A percentile compares a stretch with the other conserved stretches of the same genome.
Conservation (phyloP, 2,888 invertebrate genomes). For the Pyrocoelia pectoralis region DNA sequence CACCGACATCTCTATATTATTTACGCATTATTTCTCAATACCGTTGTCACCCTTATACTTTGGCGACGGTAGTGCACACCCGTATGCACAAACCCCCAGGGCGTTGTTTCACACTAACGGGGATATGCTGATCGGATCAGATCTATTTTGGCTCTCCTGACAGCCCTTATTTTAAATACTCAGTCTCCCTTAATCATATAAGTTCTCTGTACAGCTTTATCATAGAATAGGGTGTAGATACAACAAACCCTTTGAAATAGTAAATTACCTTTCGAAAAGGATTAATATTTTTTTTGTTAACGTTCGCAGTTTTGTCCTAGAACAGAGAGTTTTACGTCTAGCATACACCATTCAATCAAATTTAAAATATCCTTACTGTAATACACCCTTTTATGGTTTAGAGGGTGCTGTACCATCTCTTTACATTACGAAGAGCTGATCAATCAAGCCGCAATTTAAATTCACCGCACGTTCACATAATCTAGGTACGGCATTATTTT, state of each 20-base stretch:
- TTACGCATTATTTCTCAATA: slow-evolving; percentile 41
- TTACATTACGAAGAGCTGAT: slow-evolving; percentile 45
- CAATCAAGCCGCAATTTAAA: slow-evolving; percentile 57
- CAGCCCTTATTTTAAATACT: slow-evolving; percentile 47
- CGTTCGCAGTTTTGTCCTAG: neutral
- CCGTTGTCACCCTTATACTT: slow-evolving; percentile 40
- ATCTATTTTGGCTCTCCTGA: slow-evolving; percentile 43
- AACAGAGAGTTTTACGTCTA: neutral
- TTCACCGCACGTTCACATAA: slow-evolving; percentile 60
- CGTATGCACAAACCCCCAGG: slow-evolving; percentile 49
- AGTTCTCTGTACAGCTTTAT: slow-evolving; percentile 21
- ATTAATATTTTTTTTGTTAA: too few relatives aligned
- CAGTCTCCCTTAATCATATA: slow-evolving; percentile 38
- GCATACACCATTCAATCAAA: slow-evolving; percentile 1
- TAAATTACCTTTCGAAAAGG: neutral
- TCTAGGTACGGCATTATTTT: slow-evolving; percentile 61
- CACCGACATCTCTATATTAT: slow-evolving; percentile 43
- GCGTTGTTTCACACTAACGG: slow-evolving; percentile 59
- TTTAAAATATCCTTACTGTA: slow-evolving; percentile 8
- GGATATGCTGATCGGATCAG: slow-evolving; percentile 54
- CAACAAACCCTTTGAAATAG: neutral
- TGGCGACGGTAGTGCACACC: slow-evolving; percentile 30
- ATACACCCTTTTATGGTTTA: slow-evolving; percentile 30
- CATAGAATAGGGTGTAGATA: slow-evolving; percentile 4
- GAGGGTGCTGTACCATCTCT: slow-evolving; percentile 29